Base-by-base conservation (phyloP, 2,888 invertebrate genomes). In the Idaea dimidiata region DNA sequence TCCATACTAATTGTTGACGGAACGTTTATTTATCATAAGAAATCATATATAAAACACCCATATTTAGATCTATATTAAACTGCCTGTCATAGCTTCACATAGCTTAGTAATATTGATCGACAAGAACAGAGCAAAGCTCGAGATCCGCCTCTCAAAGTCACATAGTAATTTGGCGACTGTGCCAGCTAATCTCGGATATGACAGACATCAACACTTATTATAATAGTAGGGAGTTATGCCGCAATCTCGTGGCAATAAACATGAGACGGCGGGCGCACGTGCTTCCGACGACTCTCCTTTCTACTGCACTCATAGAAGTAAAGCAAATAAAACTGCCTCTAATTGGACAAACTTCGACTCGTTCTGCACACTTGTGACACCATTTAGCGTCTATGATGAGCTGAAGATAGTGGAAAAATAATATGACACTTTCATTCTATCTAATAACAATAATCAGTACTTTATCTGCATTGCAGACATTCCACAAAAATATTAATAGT, bases 181-280 rank as follows among this genome's bases (percentile, higher is more conserved):
- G 43, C 43, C 43, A 43, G 43, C 71, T 76, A 74, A 74, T 75
- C 71, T 67, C 66, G 62, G 68, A 72, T 73, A 75, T 76, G 69
- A 73, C 71, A 76, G 72, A 79, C 78, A 80, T 77, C 79, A 73
- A 67, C 72, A 75, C 81, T 82, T 84, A 83, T 84, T 81, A 86
- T 84, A 82, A 81, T 66, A 74, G 67, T 74, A 70, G 69, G 79
- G 73, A 86, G 85, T 84, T 86, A 84, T 83, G 80, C 82, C 81
- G 82, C 84, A 88, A 86, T 86, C 86, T 85, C 83, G 82, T 83
- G 82, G 86, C 82, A 87, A 88, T 87, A 87, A 88, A 86, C 87
- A 87, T 81, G 76, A 80, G 79, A 75, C 71, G 43, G 43, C 67
- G 78, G 78, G 70, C 74, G 83, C 84, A 86, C 88, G 87, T 87